Evolutionary conservation across 1,140 invertebrate genomes (phyloP).

Genomic region (Aporrectodea caliginosa): DNA sequence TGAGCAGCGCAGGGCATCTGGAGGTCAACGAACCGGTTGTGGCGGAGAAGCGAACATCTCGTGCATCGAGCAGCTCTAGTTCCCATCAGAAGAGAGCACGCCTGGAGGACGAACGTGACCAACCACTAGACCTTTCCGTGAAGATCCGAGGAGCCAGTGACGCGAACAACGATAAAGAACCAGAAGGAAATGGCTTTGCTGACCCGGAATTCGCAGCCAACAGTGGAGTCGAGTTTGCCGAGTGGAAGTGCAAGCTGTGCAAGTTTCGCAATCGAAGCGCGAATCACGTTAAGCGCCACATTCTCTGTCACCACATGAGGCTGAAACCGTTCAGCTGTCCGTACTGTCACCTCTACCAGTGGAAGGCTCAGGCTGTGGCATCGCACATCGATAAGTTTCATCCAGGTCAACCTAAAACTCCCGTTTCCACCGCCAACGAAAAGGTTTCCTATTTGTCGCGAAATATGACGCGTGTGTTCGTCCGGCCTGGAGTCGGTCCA

Average conservation of each 20-base stretch:
- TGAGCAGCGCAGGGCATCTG: background rate
- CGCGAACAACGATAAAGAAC: background rate
- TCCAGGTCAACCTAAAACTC: background rate
- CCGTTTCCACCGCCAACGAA: background rate
- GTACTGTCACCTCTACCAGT: constrained; percentile 12
- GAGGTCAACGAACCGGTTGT: background rate
- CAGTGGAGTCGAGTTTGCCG: background rate
- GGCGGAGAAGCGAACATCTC: background rate
- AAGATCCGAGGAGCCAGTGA: background rate
- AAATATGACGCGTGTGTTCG: constrained; percentile 8
- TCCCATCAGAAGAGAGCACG: background rate
- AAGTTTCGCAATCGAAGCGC: constrained; percentile 9
- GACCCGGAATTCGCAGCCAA: background rate
- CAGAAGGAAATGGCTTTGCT: background rate
- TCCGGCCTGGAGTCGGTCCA: background rate
- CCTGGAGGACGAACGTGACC: background rate
- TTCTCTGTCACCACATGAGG: constrained; percentile 25
- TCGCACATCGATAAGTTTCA: constrained; percentile 3
- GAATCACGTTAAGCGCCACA: constrained; percentile 9
- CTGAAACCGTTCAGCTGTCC: constrained; percentile 19
- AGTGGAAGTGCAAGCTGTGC: constrained; percentile 23
- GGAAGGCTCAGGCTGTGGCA: constrained; percentile 9
- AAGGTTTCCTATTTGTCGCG: background rate
- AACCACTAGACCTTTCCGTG: background rate
- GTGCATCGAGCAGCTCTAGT: background rate